Conservation (phyloP, 2,888 invertebrate genomes). For the Zaprionus obscuricornis region DNA sequence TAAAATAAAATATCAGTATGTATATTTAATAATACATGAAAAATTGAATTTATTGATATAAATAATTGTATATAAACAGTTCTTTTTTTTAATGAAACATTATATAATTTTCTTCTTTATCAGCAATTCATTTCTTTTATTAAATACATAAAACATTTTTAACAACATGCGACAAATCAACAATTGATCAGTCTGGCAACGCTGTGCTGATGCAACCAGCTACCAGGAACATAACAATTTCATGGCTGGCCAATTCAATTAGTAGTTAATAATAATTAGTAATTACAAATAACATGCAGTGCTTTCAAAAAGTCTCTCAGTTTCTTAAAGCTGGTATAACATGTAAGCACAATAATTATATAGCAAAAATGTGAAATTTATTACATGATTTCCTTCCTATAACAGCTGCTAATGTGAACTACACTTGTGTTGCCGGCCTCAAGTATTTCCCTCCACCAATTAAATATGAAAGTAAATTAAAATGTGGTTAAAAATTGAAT, state of each 20-base stretch:
- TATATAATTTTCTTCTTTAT: too few relatives aligned
- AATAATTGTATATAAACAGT: too few relatives aligned
- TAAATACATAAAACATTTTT: neutral
- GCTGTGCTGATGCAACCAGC: constrained; percentile 54
- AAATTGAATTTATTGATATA: too few relatives aligned
- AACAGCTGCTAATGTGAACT: constrained; percentile 47
- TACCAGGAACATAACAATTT: constrained; percentile 8
- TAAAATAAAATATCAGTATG: neutral
- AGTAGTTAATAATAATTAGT: too few relatives aligned
- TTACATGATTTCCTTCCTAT: constrained; percentile 15
- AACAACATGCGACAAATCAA: neutral
- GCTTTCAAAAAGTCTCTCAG: constrained; percentile 47
- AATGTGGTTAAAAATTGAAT: neutral
- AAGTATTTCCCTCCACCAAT: constrained; percentile 89
- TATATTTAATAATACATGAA: neutral
- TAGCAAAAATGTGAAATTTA: neutral
- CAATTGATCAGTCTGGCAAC: constrained; percentile 38
- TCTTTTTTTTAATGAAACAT: too few relatives aligned
- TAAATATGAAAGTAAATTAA: constrained; percentile 87
- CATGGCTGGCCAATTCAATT: neutral
- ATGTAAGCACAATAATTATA: constrained; percentile 25
- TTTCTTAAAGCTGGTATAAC: constrained; percentile 42
- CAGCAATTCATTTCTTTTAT: too few relatives aligned
- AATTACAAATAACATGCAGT: constrained; percentile 52
- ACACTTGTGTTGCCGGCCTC: constrained; percentile 84